phyloP scores from a whole-genome alignment of 1,140 invertebrate species.

The Zeugodacus cucurbitae region DNA sequence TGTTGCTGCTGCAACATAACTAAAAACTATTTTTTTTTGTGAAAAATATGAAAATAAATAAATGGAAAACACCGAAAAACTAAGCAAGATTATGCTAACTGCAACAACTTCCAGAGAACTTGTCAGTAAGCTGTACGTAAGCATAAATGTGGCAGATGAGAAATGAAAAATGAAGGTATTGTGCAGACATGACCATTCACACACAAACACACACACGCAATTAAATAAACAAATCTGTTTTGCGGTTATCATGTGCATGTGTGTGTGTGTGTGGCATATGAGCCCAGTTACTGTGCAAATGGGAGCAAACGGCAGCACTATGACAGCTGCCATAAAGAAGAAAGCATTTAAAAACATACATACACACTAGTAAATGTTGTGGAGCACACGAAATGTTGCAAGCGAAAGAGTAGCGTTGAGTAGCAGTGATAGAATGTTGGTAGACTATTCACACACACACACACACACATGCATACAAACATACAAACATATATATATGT shows the following conservation, averaged over 20 bases:
- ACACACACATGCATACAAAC: background rate
- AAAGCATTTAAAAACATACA: conserved; percentile 33
- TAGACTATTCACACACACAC: background rate
- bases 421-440: too few species aligned
- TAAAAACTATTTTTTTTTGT: background rate
- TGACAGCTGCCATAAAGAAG: conserved; percentile 23
- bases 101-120: conserved; percentile 14
- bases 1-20: background rate
- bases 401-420: background rate
- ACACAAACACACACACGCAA: background rate
- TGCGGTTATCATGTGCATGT: background rate
- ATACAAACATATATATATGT: too few species aligned
- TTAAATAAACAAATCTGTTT: background rate
- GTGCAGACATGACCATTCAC: background rate
- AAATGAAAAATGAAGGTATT: conserved; percentile 7
- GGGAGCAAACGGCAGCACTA: background rate
- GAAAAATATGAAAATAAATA: background rate
- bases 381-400: background rate
- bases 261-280: background rate
- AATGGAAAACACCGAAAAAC: background rate
- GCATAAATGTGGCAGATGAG: conserved; percentile 9
- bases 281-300: conserved; percentile 6
- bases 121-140: background rate
- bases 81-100: background rate
- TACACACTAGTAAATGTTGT: background rate